Evolutionary conservation across 2,113 vertebrate species (phyloP), one percentile per base, ranked within the genome.

Genomic region (Charina bottae): DNA sequence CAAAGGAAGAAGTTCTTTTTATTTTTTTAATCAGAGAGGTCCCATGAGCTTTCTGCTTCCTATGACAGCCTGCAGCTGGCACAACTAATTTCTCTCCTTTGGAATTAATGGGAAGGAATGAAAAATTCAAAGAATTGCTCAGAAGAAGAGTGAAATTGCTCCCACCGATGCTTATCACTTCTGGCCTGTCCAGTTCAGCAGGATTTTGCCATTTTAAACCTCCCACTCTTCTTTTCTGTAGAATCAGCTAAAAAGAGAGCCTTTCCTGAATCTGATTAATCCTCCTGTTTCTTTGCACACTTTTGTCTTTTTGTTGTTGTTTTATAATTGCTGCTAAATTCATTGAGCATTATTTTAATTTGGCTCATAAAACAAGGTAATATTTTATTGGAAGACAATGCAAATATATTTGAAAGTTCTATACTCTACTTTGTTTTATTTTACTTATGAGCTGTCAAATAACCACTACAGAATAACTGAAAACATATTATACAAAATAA

Each of bases 381-480:
- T 85, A 89, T 6, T 90, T 87, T 87, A 56, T n/a, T 21, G 37
- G 9, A 89, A 93, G 83, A 89, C 0, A 94, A 90, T 56, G 85
- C 1, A 56, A 2, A 33, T 9, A 11, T 24, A 15, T 90, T 88
- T 94, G 0, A 84, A 95, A 93, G 0, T 0, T 33, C 12, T 85
- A 93, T 1, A 3, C 0, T 88, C 90, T 93, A 53, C 1, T 90
- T 3, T 64, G 26, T n/a, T 83, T 68, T 68, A 68, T 28, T 68
- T 72, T 72, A 72, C 6, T 17, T 72, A 33, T 6, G 13, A 72
- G 2, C 15, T 72, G 13, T 72, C 68, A 72, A 2, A 19, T 37
- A 72, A 19, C 15, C n/a, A 8, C 33, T 28, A 64, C 62, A 64
- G 62, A 64, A 64, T 64, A 72, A 72, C n/a, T 72, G 68, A 33